Evolutionary conservation across 2,888 invertebrate genomes (phyloP).

Genomic region (Carterocephalus palaemon): DNA sequence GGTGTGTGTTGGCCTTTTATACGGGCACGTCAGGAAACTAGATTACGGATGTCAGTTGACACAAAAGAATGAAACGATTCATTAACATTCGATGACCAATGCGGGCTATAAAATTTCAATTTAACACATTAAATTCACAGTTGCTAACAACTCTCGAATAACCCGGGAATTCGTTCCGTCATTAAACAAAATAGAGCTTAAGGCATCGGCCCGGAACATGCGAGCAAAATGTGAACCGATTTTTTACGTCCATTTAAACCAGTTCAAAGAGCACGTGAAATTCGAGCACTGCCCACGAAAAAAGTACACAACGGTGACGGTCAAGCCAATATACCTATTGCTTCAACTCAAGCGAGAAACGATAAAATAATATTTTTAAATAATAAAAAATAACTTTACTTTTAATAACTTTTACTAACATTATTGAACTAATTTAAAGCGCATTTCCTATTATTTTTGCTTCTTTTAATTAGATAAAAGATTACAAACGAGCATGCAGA

Average conservation of each 20-base stretch:
- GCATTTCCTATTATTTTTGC: too few relatives aligned
- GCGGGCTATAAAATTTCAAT: conserved; percentile 1
- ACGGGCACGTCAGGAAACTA: too few relatives aligned
- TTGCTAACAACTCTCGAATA: conserved; percentile 24
- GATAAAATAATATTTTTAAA: too few relatives aligned
- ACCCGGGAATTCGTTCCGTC: conserved; percentile 35
- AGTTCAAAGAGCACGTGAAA: conserved; percentile 72
- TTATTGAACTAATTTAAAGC: too few relatives aligned
- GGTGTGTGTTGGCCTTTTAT: too few relatives aligned
- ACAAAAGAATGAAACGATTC: too few relatives aligned
- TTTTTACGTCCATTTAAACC: conserved; percentile 65
- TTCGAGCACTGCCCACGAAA: conserved; percentile 53
- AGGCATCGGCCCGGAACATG: conserved; percentile 57
- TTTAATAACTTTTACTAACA: too few relatives aligned
- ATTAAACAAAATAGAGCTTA: conserved; percentile 55
- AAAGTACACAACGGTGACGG: conserved; percentile 36
- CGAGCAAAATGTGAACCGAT: conserved; percentile 46
- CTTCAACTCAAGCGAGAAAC: too few relatives aligned
- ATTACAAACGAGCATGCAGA: too few relatives aligned
- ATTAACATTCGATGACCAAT: neutral
- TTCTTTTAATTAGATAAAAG: too few relatives aligned
- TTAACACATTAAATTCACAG: neutral
- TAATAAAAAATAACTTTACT: too few relatives aligned
- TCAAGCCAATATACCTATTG: conserved; percentile 25
- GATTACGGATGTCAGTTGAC: too few relatives aligned